Base-by-base conservation (phyloP, 2,888 invertebrate genomes). In the Brachypterus glaber region DNA sequence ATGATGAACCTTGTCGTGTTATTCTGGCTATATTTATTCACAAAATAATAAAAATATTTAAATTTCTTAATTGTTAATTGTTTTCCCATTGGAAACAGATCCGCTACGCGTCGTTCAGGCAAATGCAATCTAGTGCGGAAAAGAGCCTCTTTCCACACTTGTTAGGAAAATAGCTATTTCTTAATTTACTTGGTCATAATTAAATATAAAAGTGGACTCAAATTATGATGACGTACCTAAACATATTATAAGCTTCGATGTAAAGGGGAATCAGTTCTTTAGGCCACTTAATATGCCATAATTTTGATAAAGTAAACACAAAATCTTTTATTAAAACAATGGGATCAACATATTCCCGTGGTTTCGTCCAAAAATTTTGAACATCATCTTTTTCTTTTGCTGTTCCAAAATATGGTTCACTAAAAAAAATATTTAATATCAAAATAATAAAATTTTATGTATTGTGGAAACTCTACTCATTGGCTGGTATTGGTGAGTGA, bases 251-350 rank as follows among this genome's bases (percentile, higher is more conserved):
- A 4, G 75, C 69, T 57, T 74, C 68, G 41, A 79, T 61, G 60
- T 74, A 85, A 30, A 76, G 53, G 9, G 70, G 64, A 1, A 70
- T 53, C 17, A 84, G 64, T 30, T 69, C 70, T 40, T 69, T 62
- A 0, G 83, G 79, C 83, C 83, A 85, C 43, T 72, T 71, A 5
- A 68, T 53, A 48, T 68, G 68, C 78, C 81, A 82, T 49, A 79
- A 73, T 4, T 62, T 63, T 5, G 75, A 67, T 35, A 84, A 59
- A 47, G 70, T 66, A 50, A 65, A 64, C 1, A 80, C 68, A 54
- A 70, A 77, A 35, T 74, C 74, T 44, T 74, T 73, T 5, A 82
- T 60, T 48, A 80, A 69, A 33, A 73, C 70, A 47, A 76, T 71
- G 2, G 74, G 72, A 54, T 77, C 76, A 48, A 66, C 67, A 50